A percentile compares a stretch with the other conserved stretches of the same genome.
These are phyloP conservation scores for Choreutis nemorana DNA, from an alignment of 2,888 invertebrate species.

Conservation along the genomic window DNA sequence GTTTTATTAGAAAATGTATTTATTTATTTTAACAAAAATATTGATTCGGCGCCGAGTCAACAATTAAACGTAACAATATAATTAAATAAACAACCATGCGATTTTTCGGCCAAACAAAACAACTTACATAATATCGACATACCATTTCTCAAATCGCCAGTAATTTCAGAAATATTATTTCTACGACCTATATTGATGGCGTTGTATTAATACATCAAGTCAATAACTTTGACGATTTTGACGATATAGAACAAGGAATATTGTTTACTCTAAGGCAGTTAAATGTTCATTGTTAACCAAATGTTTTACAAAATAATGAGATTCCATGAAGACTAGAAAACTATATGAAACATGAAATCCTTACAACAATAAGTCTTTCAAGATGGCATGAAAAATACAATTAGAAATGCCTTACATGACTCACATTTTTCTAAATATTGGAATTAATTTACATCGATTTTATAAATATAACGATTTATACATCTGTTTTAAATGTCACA, in stretches of 20 bases:
- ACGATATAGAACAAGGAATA: slow-evolving; percentile 1
- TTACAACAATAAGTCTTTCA: slow-evolving; percentile 65
- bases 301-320: slow-evolving; percentile 55
- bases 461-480: slow-evolving; percentile 58
- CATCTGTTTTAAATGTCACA: slow-evolving; percentile 49
- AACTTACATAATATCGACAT: slow-evolving; percentile 50
- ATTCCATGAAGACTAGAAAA: slow-evolving; percentile 63
- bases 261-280: slow-evolving; percentile 1
- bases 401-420: slow-evolving; percentile 54
- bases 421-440: slow-evolving; percentile 53
- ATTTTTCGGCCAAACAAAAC: slow-evolving; percentile 53
- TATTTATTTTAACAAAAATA: slow-evolving; percentile 53
- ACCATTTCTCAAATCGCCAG: slow-evolving; percentile 44
- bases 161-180: slow-evolving; percentile 21
- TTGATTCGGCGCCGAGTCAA: slow-evolving; percentile 55
- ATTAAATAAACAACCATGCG: slow-evolving; percentile 55
- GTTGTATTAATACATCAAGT: slow-evolving; percentile 8
- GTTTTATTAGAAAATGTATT: slow-evolving; percentile 54
- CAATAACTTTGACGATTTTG: slow-evolving; percentile 6
- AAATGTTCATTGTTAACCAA: slow-evolving; percentile 28
- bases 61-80: slow-evolving; percentile 56
- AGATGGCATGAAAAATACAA: slow-evolving; percentile 58
- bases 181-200: slow-evolving; percentile 4
- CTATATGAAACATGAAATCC: slow-evolving; percentile 65
- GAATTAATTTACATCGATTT: slow-evolving; percentile 56